Conservation (phyloP, 2,888 invertebrate species). For the Acleris literana region DNA sequence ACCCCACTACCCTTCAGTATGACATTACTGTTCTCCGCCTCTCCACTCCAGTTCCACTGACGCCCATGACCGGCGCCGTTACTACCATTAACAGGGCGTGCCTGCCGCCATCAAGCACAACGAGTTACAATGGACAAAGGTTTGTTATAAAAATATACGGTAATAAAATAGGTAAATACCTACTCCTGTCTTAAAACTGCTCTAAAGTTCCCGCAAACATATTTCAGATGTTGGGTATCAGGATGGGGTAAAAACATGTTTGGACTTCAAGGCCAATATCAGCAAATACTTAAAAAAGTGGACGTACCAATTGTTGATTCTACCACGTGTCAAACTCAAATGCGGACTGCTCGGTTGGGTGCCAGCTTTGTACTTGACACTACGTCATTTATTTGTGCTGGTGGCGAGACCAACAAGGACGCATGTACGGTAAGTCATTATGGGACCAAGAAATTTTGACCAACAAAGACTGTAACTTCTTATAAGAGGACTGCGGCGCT, state of each 20-base stretch:
- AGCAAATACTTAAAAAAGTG: slow-evolving; percentile 89
- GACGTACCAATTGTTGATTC: slow-evolving; percentile 88
- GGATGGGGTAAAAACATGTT: slow-evolving; percentile 96
- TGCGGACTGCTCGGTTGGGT: slow-evolving; percentile 87
- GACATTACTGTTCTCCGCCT: slow-evolving; percentile 92
- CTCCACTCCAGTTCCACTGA: slow-evolving; percentile 80
- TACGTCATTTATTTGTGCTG: slow-evolving; percentile 90
- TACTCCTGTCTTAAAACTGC: background rate
- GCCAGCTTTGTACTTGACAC: slow-evolving; percentile 84
- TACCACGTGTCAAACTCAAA: slow-evolving; percentile 85
- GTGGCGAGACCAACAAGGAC: slow-evolving; percentile 89
- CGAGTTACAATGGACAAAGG: slow-evolving; percentile 79
- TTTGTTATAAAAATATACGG: slow-evolving; percentile 40
- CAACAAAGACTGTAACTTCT: no score
- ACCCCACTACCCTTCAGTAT: slow-evolving; percentile 88
- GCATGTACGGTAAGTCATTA: slow-evolving; percentile 87
- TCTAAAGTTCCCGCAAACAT: background rate
- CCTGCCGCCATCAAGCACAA: slow-evolving; percentile 72
- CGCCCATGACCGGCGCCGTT: slow-evolving; percentile 70
- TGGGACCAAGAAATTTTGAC: no score
- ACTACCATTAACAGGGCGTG: slow-evolving; percentile 86
- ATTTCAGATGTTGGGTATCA: slow-evolving; percentile 85
- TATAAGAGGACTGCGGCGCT: no score
- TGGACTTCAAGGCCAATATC: slow-evolving; percentile 80
- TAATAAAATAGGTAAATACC: background rate